Evolutionary conservation across 2,113 vertebrate species (phyloP).

Genomic region (Azemiops feae): DNA sequence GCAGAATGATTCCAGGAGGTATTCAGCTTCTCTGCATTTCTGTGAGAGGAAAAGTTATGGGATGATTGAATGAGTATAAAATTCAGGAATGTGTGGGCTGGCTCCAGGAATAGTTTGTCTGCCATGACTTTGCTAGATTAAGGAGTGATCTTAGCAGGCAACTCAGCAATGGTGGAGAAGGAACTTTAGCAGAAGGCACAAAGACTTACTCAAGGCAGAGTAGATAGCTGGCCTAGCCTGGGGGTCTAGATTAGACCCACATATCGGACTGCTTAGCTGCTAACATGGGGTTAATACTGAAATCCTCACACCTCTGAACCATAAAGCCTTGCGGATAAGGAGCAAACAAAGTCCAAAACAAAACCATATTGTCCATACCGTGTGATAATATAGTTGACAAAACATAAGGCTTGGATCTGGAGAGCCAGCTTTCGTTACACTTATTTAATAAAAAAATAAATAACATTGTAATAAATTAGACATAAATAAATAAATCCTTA

Average conservation of each 20-base stretch:
- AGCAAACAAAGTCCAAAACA: no score
- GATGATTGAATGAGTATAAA: background rate
- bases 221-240: background rate
- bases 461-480: no score
- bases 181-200: background rate
- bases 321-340: no score
- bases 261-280: background rate
- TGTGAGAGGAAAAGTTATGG: background rate
- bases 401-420: no score
- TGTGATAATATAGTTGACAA: no score
- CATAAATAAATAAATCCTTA: no score
- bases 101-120: background rate
- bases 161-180: background rate
- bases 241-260: background rate
- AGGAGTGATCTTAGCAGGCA: background rate
- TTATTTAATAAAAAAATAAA: no score
- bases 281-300: background rate
- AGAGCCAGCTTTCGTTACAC: no score
- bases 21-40: background rate
- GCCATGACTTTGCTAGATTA: background rate
- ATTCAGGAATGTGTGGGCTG: background rate
- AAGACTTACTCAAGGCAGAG: background rate
- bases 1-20: background rate
- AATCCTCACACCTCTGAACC: no score
- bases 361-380: no score